These are phyloP conservation scores for Podarcis muralis DNA, from an alignment of 2,113 vertebrate species.

Conservation along the genomic window DNA sequence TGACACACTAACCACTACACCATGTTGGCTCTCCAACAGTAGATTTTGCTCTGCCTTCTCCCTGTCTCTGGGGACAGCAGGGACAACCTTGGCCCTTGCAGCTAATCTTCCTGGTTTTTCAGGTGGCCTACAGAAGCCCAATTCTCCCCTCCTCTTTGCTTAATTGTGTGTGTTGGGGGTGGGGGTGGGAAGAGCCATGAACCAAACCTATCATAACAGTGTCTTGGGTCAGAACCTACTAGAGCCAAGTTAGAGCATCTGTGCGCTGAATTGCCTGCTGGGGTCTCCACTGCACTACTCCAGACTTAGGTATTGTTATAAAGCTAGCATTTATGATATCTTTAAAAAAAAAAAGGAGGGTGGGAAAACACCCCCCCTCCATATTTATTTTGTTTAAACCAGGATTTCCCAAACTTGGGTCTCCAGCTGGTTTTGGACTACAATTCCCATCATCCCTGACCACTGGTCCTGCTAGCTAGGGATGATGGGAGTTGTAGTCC, in stretches of 20 bases:
- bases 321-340: no score
- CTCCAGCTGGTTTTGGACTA: no score
- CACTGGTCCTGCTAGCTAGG: no score
- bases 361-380: not conserved
- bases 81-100: not conserved
- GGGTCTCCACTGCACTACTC: not conserved
- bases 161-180: not conserved
- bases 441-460: no score
- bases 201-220: not conserved
- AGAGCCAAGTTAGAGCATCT: not conserved
- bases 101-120: not conserved
- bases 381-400: not conserved
- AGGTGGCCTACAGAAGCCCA: not conserved
- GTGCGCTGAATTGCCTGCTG: not conserved
- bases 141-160: no score
- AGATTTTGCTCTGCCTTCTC: no score
- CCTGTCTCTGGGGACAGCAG: not conserved
- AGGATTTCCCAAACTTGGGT: no score
- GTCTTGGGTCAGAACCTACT: not conserved
- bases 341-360: not conserved
- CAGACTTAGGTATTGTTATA: not conserved
- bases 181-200: not conserved
- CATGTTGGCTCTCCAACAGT: no score
- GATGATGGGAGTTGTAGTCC: no score
- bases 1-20: no score